phyloP scores from a whole-genome alignment of 2,797 vertebrate species.

The Rhinogobio ventralis region DNA sequence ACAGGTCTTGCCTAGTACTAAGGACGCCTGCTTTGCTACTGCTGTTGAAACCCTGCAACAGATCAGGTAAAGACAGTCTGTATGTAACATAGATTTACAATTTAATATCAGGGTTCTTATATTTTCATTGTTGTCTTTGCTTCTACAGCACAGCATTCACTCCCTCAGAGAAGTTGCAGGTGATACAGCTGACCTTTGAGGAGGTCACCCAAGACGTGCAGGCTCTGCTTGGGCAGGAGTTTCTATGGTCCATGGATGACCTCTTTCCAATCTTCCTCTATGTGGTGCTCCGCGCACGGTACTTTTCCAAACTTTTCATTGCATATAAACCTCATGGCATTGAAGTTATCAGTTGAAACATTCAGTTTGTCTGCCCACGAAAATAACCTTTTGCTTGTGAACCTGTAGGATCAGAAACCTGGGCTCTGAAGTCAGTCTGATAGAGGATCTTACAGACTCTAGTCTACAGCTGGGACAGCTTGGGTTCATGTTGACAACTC shows the following conservation, averaged over 20 bases:
- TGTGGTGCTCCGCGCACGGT: constrained; percentile 96
- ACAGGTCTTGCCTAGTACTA: constrained; percentile 89
- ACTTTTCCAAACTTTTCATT: constrained; percentile 11
- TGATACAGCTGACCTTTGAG: constrained; percentile 95
- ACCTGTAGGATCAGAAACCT: constrained; percentile 89
- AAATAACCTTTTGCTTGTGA: constrained; percentile 18
- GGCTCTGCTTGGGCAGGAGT: constrained; percentile 82
- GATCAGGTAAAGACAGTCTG: constrained; percentile 84
- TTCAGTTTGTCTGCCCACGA: background rate
- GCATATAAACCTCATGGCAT: background rate
- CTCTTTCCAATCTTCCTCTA: constrained; percentile 96
- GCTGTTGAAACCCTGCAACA: constrained; percentile 95
- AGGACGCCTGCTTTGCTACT: constrained; percentile 90
- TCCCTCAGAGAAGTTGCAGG: constrained; percentile 91
- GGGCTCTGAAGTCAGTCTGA: constrained; percentile 92
- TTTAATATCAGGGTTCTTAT: background rate
- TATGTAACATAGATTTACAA: too few relatives aligned
- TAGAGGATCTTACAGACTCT: constrained; percentile 95
- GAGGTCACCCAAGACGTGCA: constrained; percentile 93
- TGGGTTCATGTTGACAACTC: constrained; percentile 96
- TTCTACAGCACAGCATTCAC: constrained; percentile 90
- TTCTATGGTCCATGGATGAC: constrained; percentile 98
- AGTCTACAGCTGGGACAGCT: constrained; percentile 93
- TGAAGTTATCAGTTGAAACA: background rate
- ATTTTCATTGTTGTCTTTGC: constrained; percentile 6